Base-by-base conservation (phyloP, 2,113 vertebrate genomes). In the Columba livia region DNA sequence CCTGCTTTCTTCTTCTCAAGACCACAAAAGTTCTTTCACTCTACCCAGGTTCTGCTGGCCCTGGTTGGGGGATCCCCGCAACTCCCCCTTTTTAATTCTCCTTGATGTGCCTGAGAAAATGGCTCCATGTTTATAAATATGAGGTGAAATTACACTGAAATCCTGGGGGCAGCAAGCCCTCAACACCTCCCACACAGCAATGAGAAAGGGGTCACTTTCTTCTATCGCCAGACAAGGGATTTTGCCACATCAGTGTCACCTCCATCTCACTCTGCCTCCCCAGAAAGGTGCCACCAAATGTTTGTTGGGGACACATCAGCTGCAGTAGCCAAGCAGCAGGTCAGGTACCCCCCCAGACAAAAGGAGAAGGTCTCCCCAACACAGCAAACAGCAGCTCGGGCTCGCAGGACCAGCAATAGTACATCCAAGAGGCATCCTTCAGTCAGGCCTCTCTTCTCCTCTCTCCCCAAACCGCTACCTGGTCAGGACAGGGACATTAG, bases 361-460 rank as follows among this genome's bases (percentile, higher is more conserved):
- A 40, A 31, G 17, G 32, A n/a, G 25, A 74, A 32, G 32, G 13
- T 51, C 9, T 17, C 18, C 62, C 36, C 6, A 0, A 15, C 24
- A 4, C 53, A 29, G 29, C 73, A 21, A 26, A 34, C 8, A 14
- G 2, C 32, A 15, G 5, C 28, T 31, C 34, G 24, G 66, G 24
- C 28, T 15, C 5, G 17, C 42, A 38, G 2, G 0, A 5, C 36
- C 57, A 18, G 47, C 21, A 15, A 0, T 0, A 18, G 26, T 0
- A 4, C 26, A 10, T 15, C 2, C 0, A 38, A 54, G 53, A 20
- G 12, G 17, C 51, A 61, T 21, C 87, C 56, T 28, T 17, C 53
- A 12, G 13, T 3, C 53, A 14, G 79, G 47, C 75, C 47, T n/a
- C 50, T 20, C 62, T 17, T 26, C 42, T 40, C 15, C 31, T 53